Evolutionary conservation across 2,797 vertebrate genomes (phyloP), one percentile per base, ranked within the genome.

Genomic region (Okamejei kenojei): DNA sequence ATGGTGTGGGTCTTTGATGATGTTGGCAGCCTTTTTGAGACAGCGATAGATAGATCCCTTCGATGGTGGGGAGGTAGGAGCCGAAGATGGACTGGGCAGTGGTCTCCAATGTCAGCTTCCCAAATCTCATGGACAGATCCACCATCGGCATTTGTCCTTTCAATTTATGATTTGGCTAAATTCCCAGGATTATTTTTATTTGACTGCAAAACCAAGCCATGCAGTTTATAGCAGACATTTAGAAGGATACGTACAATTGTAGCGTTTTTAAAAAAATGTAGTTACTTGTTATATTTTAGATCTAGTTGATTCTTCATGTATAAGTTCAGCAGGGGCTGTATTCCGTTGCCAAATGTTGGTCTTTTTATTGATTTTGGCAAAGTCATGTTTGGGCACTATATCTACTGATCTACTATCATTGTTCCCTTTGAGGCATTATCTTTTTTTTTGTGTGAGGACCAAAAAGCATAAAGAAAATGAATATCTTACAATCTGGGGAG

Each of bases 371-470:
- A 35, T 88, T 65, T 63, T 88, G 61, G 84, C 58, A 88, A 82
- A 38, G 61, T 4, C n/a, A 7, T 68, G n/a, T 68, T 88, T 84
- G 26, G 84, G 17, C 84, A 88, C n/a, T 19, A 65, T 68, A 88
- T 88, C 61, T 88, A 68, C 84, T 38, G 63, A 68, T 65, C 84
- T n/a, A n/a, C n/a, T n/a, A n/a, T 88, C 58, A 63, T 54, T 65
- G n/a, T 88, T 17, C 4, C 17, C n/a, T 68, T 68, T 68, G 63
- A 68, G 65, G 38, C 15, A 3, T 32, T 88, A 88, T 88, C 63
- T 68, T 61, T 58, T 68, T 88, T 8, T 88, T n/a, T 58, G 32
- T 88, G 63, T 68, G 63, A 68, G 63, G n/a, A 32, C 61, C 17
- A 15, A 8, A 35, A 63, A 5, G 1, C 6, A 63, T 11, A 68